These are phyloP conservation scores for Phenganax marumi DNA, from an alignment of 92 coral and sea anemone genomes.

Conservation along the genomic window DNA sequence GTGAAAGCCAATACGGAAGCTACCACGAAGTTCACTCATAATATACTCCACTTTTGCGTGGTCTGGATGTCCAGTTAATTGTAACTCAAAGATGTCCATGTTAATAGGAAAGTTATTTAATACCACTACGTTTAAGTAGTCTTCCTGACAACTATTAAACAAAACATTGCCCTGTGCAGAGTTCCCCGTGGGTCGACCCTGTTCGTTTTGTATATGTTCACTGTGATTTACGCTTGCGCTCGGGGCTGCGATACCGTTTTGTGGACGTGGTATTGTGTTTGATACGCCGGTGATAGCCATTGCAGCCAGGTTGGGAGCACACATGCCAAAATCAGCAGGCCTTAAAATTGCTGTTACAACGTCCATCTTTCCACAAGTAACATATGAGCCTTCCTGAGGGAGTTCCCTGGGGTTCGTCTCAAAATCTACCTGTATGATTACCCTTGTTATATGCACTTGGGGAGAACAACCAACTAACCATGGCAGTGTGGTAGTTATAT, in stretches of 20 bases:
- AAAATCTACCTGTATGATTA: neutral
- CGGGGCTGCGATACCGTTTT: neutral
- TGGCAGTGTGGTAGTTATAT: slow-evolving; percentile 13
- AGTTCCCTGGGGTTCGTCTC: slow-evolving; percentile 8
- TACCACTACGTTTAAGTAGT: neutral
- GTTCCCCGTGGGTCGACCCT: neutral
- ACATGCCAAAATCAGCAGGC: neutral
- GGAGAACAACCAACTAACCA: neutral
- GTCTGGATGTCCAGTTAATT: neutral
- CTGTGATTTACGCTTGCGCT: neutral
- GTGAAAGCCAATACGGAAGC: slow-evolving; percentile 21
- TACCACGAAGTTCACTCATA: neutral
- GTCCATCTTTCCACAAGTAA: neutral
- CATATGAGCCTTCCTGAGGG: neutral
- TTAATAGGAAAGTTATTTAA: neutral
- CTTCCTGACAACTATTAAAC: neutral
- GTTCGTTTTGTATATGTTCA: neutral
- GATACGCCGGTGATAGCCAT: neutral
- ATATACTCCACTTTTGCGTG: slow-evolving; percentile 5
- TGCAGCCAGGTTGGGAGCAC: slow-evolving; percentile 9
- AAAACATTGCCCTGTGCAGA: neutral
- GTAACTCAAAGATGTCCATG: neutral
- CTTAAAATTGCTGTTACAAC: neutral
- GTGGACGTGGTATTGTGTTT: neutral
- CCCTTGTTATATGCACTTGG: neutral